Evolutionary conservation across 2,113 vertebrate species (phyloP), one percentile per base, ranked within the genome.

Genomic region (Paratilapia polleni): DNA sequence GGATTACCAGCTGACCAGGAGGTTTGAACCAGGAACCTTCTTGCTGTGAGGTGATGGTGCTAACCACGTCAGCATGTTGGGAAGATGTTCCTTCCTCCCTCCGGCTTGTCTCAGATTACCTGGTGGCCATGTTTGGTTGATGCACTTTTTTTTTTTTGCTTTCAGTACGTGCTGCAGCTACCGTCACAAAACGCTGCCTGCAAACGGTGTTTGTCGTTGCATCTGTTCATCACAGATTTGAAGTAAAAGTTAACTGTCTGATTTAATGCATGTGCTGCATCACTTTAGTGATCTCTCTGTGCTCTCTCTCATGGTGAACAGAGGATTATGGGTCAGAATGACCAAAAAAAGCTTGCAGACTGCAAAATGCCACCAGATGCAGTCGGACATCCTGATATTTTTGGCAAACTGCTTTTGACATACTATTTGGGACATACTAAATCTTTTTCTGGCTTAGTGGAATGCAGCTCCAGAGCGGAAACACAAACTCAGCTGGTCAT

Each of bases 211-310:
- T 17, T 20, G 3, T 26, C 2, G 34, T 24, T 38, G 5, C 36
- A 66, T 20, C 10, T 24, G 7, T 22, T 41, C n/a, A 15, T 66
- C 62, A 9, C 41, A 47, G 43, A 14, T 47, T 15, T 5, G 2
- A 47, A 11, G 41, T 64, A 64, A 66, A 14, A 41, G 62, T 64
- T 24, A 41, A 41, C 12, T 14, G 41, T 43, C 41, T 43, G n/a
- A 66, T 43, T 66, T 43, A n/a, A 3, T 9, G 1, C 3, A 2
- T 13, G 4, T 26, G 38, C 0, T 1, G 6, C 2, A 0, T 68
- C 63, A 47, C 63, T 6, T 22, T 43, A 7, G 8, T 66, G n/a
- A 1, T 0, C 13, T 2, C 14, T 47, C 63, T 68, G 13, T 43
- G n/a, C 63, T 0, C 2, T 66, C 5, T 24, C 4, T 47, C 38